phyloP scores from a whole-genome alignment of 2,797 vertebrate species.

The Fringilla coelebs region DNA sequence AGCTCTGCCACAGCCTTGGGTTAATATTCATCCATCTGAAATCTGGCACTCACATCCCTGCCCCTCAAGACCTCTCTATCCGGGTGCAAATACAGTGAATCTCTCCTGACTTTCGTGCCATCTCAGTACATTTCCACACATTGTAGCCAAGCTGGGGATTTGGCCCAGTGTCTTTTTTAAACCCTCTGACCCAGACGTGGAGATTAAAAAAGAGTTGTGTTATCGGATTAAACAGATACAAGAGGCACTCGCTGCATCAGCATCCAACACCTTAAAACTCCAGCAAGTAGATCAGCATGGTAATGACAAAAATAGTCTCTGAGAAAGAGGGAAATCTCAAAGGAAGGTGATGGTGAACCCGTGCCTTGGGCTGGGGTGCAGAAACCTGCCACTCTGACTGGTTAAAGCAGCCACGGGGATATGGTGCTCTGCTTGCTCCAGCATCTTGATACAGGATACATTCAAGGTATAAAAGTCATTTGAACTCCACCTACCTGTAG shows the following conservation, averaged over 20 bases:
- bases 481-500: neutral
- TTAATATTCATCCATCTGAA: neutral
- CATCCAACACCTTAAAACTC: slow-evolving; percentile 30
- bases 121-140: slow-evolving; percentile 38
- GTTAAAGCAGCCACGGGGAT: neutral
- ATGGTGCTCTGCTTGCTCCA: neutral
- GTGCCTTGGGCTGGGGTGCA: neutral
- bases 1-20: neutral
- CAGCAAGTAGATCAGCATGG: neutral
- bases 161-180: slow-evolving; percentile 64
- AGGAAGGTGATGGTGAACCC: neutral
- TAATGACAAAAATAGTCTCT: neutral
- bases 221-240: slow-evolving; percentile 66
- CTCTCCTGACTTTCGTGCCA: neutral
- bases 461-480: accelerated
- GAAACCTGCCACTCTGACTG: neutral
- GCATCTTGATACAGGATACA: neutral
- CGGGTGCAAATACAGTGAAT: neutral
- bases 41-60: neutral
- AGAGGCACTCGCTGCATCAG: slow-evolving; percentile 1
- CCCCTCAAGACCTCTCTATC: neutral
- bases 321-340: neutral
- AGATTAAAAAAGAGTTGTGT: slow-evolving; percentile 60
- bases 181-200: slow-evolving; percentile 57
- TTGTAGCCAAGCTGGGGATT: slow-evolving; percentile 51